A percentile compares a stretch with the other conserved stretches of the same genome.
phyloP scores from a whole-genome alignment of 37 sponge, comb jelly and placozoan species.

The Petrosia ficiformis region DNA sequence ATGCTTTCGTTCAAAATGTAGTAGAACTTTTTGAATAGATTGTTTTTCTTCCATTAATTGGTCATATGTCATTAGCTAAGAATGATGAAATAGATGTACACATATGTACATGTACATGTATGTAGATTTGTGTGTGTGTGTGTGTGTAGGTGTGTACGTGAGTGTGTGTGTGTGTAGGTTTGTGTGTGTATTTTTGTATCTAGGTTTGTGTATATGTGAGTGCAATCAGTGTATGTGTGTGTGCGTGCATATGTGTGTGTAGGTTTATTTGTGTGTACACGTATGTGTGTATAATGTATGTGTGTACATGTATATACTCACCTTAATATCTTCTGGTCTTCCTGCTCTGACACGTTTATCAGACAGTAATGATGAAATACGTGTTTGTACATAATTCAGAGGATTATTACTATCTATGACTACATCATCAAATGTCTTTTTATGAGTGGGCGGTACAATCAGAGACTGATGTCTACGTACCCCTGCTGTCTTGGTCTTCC shows the following conservation, averaged over 20 bases:
- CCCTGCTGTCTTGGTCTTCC: not conserved
- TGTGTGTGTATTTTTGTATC: no score
- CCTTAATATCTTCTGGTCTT: slow-evolving; percentile 51
- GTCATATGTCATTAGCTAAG: slow-evolving; percentile 57
- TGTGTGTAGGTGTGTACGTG: no score
- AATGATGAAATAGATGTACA: no score
- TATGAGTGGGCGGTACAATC: not conserved
- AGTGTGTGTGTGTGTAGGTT: no score
- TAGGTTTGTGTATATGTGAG: no score
- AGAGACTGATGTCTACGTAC: slow-evolving; percentile 7
- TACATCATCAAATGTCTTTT: not conserved
- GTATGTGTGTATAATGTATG: not conserved
- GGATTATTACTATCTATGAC: not conserved
- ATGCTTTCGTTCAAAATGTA: slow-evolving; percentile 65
- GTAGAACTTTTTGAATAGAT: slow-evolving; percentile 70
- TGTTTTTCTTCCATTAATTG: slow-evolving; percentile 76
- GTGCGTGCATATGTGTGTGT: no score
- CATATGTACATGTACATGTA: no score
- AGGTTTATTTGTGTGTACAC: no score
- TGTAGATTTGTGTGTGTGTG: no score
- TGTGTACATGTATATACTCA: slow-evolving; percentile 6
- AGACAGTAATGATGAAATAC: slow-evolving; percentile 19
- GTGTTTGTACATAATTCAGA: not conserved
- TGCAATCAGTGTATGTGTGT: no score
- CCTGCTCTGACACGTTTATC: slow-evolving; percentile 44